Evolutionary conservation across 2,888 invertebrate genomes (phyloP).

Genomic region (Noctua janthina): DNA sequence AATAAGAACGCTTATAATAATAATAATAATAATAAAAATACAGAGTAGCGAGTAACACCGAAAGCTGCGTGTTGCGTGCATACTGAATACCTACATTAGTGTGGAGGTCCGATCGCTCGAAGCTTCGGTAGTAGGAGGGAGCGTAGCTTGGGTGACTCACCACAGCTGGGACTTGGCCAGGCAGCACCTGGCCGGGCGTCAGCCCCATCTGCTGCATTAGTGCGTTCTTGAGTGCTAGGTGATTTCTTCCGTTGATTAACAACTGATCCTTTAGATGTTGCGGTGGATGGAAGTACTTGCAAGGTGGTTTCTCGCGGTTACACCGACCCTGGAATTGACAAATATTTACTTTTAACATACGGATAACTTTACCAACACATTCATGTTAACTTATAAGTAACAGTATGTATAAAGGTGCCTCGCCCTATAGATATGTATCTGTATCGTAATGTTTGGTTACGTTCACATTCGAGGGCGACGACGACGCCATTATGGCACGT

Average conservation of each 20-base stretch:
- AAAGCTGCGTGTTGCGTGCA: conserved; percentile 89
- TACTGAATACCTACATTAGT: conserved; percentile 76
- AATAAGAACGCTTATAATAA: conserved; percentile 79
- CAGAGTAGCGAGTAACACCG: conserved; percentile 85
- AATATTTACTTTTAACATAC: conserved; percentile 36
- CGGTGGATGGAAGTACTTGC: conserved; percentile 99
- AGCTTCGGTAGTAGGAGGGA: conserved; percentile 71
- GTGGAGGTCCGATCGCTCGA: conserved; percentile 87
- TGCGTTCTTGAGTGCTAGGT: conserved; percentile 99
- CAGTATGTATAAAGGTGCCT: conserved; percentile 6
- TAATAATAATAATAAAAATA: conserved; percentile 68
- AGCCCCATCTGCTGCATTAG: conserved; percentile 99
- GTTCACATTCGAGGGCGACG: conserved; percentile 33
- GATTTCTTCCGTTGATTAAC: conserved; percentile 99
- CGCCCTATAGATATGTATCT: conserved; percentile 34
- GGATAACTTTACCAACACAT: conserved; percentile 10
- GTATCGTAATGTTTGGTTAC: conserved; percentile 51
- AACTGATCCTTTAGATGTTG: conserved; percentile 99
- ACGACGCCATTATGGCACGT: conserved; percentile 61
- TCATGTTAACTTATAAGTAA: conserved; percentile 25
- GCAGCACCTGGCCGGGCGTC: conserved; percentile 97
- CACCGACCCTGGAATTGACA: conserved; percentile 97
- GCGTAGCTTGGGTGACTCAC: conserved; percentile 91
- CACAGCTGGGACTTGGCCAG: conserved; percentile 98
- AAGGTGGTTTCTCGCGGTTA: conserved; percentile 99